Evolutionary conservation across 1,140 invertebrate genomes (phyloP).

Genomic region (Medauroidea extradentata): DNA sequence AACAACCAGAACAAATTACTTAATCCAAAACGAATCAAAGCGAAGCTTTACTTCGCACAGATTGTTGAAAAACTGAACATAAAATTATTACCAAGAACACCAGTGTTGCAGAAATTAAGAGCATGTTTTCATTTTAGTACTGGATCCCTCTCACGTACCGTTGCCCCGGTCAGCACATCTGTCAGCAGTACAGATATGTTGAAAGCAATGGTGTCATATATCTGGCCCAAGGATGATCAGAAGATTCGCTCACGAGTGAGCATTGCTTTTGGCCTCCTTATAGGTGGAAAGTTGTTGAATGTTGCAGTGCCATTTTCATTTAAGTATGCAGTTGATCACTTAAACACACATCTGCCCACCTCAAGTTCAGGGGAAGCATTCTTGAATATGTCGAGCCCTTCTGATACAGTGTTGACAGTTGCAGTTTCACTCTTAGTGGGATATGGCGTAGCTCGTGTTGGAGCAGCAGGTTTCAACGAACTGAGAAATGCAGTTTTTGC

Average conservation of each 20-base stretch:
- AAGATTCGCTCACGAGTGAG: conserved; percentile 77
- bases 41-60: no score
- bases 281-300: conserved; percentile 83
- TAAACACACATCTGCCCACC: conserved; percentile 59
- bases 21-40: no score
- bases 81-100: no score
- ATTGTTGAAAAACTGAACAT: no score
- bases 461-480: conserved; percentile 92
- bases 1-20: no score
- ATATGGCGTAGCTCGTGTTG: conserved; percentile 89
- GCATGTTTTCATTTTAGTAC: no score
- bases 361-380: conserved; percentile 45
- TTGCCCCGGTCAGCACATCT: conserved; percentile 48
- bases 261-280: conserved; percentile 72
- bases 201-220: conserved; percentile 81
- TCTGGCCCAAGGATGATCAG: conserved; percentile 92
- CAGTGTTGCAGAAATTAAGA: no score
- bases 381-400: conserved; percentile 63
- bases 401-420: conserved; percentile 65
- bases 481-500: conserved; percentile 97
- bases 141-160: conserved; percentile 12
- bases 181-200: conserved; percentile 79
- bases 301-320: conserved; percentile 96
- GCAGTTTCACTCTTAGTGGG: conserved; percentile 80
- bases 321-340: conserved; percentile 87